Evolutionary conservation across 2,113 vertebrate species (phyloP), one percentile per base, ranked within the genome.

Genomic region (Notothenia coriiceps): DNA sequence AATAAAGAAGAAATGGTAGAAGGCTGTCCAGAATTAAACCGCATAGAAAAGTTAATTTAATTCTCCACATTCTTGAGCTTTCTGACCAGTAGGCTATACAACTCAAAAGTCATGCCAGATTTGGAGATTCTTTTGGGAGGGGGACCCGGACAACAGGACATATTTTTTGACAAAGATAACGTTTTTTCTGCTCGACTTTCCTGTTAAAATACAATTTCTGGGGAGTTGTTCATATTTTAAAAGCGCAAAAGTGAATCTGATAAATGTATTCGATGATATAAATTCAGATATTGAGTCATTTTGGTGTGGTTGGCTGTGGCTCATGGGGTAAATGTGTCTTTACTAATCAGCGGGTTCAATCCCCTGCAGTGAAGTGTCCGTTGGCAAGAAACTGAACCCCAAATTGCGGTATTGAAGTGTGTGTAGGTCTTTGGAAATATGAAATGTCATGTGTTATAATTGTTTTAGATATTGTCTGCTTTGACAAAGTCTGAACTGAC

Each of bases 401-500:
- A 40, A 40, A 40, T 40, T 40, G 35, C 5, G 35, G 5, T 40
- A 40, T 40, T 40, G 35, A 40, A 40, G 35, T 40, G 35, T 40
- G 7, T 40, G 5, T 40, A 6, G 35, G 35, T 8, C 7, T 40
- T 40, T 40, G 35, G 35, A 40, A 40, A 40, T 40, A 40, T 40
- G 5, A 6, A 40, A 40, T 40, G 35, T 1, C 52, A 2, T 6
- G 4, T 57, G 47, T 51, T 18, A 44, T 6, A 62, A 57, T 12
- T 60, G 0, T 56, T 44, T 29, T 7, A 40, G 12, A 1, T 54
- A 2, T 77, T 33, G 12, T 13, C 2, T 40, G 1, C 40, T 72
- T 33, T 67, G 9, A 13, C 10, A n/a, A 61, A 52, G n/a, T 29
- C 5, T 85, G 18, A 77, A 56, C 40, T 70, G 10, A 33, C 35